Conservation (phyloP, 2,113 vertebrate genomes). For the Alethe castanea region DNA sequence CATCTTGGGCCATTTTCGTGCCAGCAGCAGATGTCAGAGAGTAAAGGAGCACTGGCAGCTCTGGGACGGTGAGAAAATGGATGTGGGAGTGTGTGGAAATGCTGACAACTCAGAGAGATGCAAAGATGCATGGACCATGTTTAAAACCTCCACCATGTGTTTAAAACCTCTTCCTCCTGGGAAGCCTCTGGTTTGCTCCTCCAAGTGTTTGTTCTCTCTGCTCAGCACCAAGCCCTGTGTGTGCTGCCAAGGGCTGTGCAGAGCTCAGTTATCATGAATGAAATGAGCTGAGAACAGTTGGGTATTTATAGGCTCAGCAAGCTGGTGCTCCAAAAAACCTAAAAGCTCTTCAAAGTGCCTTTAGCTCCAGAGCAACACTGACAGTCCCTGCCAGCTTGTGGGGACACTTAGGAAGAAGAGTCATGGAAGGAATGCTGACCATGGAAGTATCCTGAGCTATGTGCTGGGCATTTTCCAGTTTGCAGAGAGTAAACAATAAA, state of each 20-base stretch:
- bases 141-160: not conserved
- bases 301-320: constrained; percentile 23
- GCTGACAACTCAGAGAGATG: not conserved
- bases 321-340: not conserved
- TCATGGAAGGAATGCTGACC: rapidly evolving
- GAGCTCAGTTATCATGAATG: constrained; percentile 13
- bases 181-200: not conserved
- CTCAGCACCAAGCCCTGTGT: not conserved
- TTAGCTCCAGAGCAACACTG: not conserved
- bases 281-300: constrained; percentile 15
- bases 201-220: not conserved
- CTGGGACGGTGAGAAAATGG: not conserved
- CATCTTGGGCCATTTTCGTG: not conserved
- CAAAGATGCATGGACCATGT: not conserved
- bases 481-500: not conserved
- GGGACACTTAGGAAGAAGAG: not conserved
- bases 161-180: not conserved
- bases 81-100: not conserved
- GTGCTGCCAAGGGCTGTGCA: constrained; percentile 8
- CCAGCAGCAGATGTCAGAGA: not conserved
- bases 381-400: not conserved
- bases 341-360: not conserved
- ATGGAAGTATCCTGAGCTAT: not conserved
- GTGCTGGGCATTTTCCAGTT: not conserved
- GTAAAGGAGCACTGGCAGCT: not conserved